Evolutionary conservation across 1,140 invertebrate genomes (phyloP), one percentile per base, ranked within the genome.

Genomic region (Zaprionus capensis): DNA sequence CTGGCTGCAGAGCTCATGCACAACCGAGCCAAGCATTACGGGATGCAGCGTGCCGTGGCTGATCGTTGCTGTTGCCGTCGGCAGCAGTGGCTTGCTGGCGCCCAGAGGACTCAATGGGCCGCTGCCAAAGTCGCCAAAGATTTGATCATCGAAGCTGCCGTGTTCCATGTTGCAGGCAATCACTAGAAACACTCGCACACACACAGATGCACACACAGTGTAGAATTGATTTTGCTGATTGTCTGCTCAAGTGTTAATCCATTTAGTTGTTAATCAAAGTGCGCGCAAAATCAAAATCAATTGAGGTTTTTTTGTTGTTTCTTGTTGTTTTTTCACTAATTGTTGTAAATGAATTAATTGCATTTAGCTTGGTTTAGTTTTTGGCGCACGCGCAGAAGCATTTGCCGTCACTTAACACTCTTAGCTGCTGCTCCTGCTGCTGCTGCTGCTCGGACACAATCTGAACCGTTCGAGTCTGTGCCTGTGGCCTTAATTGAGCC

Each of bases 111-210:
- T 91, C 12, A 93, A 55, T 4, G 90, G 85, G 20, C 85, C 83
- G 49, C 88, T 85, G 44, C 84, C 78, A 91, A 96, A 97, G 85
- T 97, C 96, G 69, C 94, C 94, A 88, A 96, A 96, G 81, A 96
- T 95, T 77, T 95, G 95, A 90, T 96, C 96, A 83, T 96, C 96
- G 93, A 96, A 97, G 31, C 94, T 94, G 55, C 94, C 94, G 82
- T 96, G 95, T 91, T 96, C 96, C 96, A 96, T 96, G 53, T 57
- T 36, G 38, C 49, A 59, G 26, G 14, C 17, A 41, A n/a, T 14
- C 31, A 31, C 28, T 49, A 64, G n/a, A 31, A 24, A 31, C 31
- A 22, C 20, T 28, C 59, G 15, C 64, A 55, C 38, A 44, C 51
- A 74, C 41, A 26, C 15, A 51, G 65, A 63, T 31, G 49, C 55